Evolutionary conservation across 2,797 vertebrate genomes (phyloP), one percentile per base, ranked within the genome.

Genomic region (Sardinella longiceps): DNA sequence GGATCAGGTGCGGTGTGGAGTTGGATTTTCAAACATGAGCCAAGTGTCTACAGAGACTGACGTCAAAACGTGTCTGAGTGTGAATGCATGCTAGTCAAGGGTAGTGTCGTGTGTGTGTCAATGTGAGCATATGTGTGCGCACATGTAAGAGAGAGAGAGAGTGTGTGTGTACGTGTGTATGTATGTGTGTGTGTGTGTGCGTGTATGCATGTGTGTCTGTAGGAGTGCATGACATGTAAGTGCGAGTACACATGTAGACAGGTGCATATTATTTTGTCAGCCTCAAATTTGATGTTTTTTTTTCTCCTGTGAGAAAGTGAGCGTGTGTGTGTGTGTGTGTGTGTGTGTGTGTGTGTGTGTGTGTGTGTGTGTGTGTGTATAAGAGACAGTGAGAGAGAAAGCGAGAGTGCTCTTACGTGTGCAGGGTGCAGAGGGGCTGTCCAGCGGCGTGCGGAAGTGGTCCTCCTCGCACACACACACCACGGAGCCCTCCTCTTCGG

Each of bases 351-450:
- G 14, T 23, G 51, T 23, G 51, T 3, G 20, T 1, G 51, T 53
- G 20, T 53, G 51, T 15, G 51, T 80, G 30, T 33, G 15, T 37
- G 15, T 37, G 33, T 28, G 9, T 63, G 11, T 63, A 10, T 0
- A 63, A 12, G 58, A 23, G 51, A 53, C 18, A 53, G 51, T 4
- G 2, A 53, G 5, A 53, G 51, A 23, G 20, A 20, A 4, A 53
- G 51, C 18, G 51, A 53, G 50, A 51, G 50, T 0, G 51, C 30
- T 33, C 92, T 82, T 95, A 99, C 98, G 94, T 80, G 98, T 98
- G 95, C 98, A 99, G 5, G 97, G 94, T 0, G 97, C 96, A 0
- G 97, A 97, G 0, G 96, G 97, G 0, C 95, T 95, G 90, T 99
- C 98, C 88, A 96, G 93, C 0, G 96, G 96, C 0, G 97, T 97